phyloP scores from a whole-genome alignment of 2,797 vertebrate genomes.

The Tokudaia tokunoshimensis region DNA sequence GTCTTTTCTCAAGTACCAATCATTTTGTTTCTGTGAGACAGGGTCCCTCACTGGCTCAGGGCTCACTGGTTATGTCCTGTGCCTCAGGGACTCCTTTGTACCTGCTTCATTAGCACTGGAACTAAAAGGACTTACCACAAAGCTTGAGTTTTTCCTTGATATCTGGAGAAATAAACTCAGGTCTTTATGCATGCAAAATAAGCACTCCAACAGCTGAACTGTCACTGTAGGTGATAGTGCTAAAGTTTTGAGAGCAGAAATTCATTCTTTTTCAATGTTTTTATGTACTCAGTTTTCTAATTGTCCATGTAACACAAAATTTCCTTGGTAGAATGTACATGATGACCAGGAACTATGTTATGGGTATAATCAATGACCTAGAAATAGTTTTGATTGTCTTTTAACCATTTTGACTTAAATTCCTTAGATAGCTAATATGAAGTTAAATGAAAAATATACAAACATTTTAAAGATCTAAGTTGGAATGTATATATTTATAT shows the following conservation, averaged over 20 bases:
- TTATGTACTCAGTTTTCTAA: background rate
- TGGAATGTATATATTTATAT: background rate
- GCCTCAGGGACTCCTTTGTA: background rate
- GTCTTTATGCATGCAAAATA: background rate
- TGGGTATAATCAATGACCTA: background rate
- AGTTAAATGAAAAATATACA: background rate
- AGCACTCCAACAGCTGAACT: too few species aligned
- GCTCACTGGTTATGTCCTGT: too few species aligned
- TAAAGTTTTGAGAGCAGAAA: conserved; percentile 18
- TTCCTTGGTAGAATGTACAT: background rate
- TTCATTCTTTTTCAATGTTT: background rate
- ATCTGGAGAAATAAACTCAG: too few species aligned
- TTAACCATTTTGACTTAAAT: background rate
- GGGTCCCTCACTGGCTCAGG: background rate
- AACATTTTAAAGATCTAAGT: background rate
- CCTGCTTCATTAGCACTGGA: too few species aligned
- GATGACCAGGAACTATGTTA: background rate
- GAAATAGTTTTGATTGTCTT: background rate
- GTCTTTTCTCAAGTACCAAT: background rate
- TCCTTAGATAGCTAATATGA: conserved; percentile 17
- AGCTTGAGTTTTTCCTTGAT: background rate
- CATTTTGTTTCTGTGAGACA: background rate
- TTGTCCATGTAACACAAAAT: conserved; percentile 21
- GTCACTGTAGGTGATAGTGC: background rate
- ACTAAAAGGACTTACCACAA: background rate